Evolutionary conservation across 2,113 vertebrate species (phyloP), one percentile per base, ranked within the genome.

Genomic region (Syrmaticus mikado): DNA sequence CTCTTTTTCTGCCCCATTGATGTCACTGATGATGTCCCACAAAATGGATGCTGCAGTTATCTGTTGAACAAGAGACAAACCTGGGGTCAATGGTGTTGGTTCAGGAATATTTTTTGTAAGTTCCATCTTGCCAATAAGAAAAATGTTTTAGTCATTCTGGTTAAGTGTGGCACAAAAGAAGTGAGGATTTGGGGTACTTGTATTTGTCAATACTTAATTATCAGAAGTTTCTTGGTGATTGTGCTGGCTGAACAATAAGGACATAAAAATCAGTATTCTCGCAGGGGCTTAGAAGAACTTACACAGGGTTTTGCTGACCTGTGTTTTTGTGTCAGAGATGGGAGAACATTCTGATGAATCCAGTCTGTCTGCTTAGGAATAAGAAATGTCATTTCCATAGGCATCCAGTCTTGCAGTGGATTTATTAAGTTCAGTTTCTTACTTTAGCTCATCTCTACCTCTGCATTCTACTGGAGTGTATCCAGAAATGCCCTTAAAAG

Each of bases 201-300:
- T 64, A 28, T 46, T 62, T 88, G 66, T 50, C 28, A n/a, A n/a
- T n/a, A n/a, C 13, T 36, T 53, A 36, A 62, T 82, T 36, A 12
- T 15, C 38, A 73, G 78, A 46, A 34, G 32, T 76, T 89, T 73
- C 41, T 82, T 46, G 48, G 53, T 87, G 82, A 52, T 85, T 89
- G 58, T 57, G 58, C 74, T 71, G 82, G 71, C 82, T 79, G 62
- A 89, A 76, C 58, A 43, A 36, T 91, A 30, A 19, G 13, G 53
- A 85, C 45, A 36, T 82, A 94, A 82, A 58, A 58, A 91, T 58
- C 61, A 89, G 53, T 58, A 46, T 95, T 93, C 91, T 74, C 89
- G 74, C 52, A 89, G 22, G 82, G 87, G 62, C 95, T 87, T 95
- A 87, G 71, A 89, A 73, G 87, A 77, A 85, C 95, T 93, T 89